These are phyloP conservation scores for Urocyon cinereoargenteus DNA, from an alignment of 2,797 vertebrate species.

Conservation along the genomic window DNA sequence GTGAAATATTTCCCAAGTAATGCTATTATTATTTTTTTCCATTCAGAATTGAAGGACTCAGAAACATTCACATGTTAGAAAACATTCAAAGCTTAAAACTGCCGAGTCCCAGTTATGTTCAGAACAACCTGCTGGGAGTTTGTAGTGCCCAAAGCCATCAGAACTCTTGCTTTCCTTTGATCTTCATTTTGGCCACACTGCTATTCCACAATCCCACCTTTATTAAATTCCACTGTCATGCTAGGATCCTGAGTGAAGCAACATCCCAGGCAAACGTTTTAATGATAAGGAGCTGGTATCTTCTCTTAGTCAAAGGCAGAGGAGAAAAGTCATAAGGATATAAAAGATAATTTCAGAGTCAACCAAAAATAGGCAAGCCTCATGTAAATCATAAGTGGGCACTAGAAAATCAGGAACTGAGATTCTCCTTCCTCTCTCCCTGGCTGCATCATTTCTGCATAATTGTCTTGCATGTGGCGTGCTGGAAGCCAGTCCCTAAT, in stretches of 20 bases:
- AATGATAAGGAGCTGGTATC: neutral
- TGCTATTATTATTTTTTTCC: neutral
- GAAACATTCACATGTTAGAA: neutral
- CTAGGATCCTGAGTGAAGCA: neutral
- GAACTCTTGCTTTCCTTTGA: neutral
- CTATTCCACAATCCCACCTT: neutral
- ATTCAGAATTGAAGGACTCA: constrained; percentile 26
- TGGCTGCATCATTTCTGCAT: neutral
- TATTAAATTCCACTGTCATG: neutral
- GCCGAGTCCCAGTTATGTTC: neutral
- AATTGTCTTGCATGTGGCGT: neutral
- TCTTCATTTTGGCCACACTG: neutral
- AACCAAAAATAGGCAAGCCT: neutral
- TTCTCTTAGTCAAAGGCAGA: neutral
- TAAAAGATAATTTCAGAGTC: constrained; percentile 14
- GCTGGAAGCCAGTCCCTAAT: neutral
- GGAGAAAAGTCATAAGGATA: neutral
- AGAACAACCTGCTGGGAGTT: neutral
- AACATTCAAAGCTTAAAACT: neutral
- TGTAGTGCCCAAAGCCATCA: neutral
- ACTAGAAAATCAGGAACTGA: neutral
- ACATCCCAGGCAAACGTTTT: neutral
- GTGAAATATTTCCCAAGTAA: neutral
- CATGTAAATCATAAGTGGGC: neutral
- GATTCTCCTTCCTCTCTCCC: neutral